Evolutionary conservation across 2,797 vertebrate species (phyloP).

Genomic region (Sarcoramphus papa): DNA sequence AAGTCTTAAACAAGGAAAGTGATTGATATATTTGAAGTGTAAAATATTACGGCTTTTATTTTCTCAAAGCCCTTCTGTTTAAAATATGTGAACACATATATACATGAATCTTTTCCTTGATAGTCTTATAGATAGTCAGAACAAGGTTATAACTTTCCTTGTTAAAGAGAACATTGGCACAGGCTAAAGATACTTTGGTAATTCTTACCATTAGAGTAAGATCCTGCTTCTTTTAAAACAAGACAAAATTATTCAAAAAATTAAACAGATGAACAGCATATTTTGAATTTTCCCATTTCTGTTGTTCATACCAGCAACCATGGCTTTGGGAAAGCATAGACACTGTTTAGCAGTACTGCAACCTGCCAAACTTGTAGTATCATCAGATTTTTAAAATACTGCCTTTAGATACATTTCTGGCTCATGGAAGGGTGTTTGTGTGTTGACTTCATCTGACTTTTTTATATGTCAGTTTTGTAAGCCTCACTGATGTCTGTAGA

Average conservation of each 20-base stretch:
- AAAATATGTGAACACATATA: not conserved
- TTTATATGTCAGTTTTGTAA: not conserved
- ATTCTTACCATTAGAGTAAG: not conserved
- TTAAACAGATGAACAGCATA: not conserved
- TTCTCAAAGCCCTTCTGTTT: not conserved
- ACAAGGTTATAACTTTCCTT: not conserved
- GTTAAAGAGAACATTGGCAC: not conserved
- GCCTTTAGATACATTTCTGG: not conserved
- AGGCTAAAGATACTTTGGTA: not conserved
- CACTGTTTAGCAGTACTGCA: not conserved
- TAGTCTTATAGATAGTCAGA: not conserved
- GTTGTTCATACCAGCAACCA: not conserved
- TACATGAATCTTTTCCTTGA: not conserved
- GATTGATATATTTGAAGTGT: not conserved
- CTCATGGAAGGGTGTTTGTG: not conserved
- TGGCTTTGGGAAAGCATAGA: not conserved
- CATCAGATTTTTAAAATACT: not conserved
- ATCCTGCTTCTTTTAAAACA: not conserved
- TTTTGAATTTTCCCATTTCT: not conserved
- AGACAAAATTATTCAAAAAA: not conserved
- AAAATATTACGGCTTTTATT: not conserved
- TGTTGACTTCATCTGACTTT: not conserved
- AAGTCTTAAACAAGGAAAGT: not conserved
- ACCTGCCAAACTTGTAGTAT: not conserved
- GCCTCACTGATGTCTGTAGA: not conserved